phyloP scores from a whole-genome alignment of 2,113 vertebrate genomes.

The Cygnus atratus region DNA sequence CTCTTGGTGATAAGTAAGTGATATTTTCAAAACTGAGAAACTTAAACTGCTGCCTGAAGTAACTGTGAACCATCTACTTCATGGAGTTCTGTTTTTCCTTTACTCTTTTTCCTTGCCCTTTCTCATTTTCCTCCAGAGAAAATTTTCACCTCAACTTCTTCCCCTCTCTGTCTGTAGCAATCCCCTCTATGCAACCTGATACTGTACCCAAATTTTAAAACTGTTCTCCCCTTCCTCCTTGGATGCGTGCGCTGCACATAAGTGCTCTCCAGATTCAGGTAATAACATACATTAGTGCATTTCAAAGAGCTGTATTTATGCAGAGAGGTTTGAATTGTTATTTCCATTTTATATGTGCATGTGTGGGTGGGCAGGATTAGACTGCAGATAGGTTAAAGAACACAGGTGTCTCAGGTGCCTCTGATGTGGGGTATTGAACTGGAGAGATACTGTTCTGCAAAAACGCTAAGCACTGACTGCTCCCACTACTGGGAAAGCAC shows the following conservation, averaged over 20 bases:
- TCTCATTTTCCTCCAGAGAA: background rate
- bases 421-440: background rate
- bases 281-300: background rate
- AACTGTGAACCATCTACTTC: background rate
- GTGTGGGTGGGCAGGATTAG: background rate
- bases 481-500: background rate
- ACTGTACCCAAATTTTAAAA: background rate
- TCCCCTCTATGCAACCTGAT: background rate
- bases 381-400: background rate
- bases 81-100: background rate
- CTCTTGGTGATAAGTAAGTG: background rate
- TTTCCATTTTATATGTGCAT: conserved; percentile 15
- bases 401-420: background rate
- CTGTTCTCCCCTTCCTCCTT: background rate
- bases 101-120: background rate
- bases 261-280: background rate
- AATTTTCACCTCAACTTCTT: background rate
- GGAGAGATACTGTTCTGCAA: background rate
- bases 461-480: background rate
- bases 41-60: conserved; percentile 7
- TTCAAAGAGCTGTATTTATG: conserved; percentile 15
- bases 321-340: conserved; percentile 21
- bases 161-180: background rate
- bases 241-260: background rate
- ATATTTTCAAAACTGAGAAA: background rate